A percentile compares a stretch with the other conserved stretches of the same genome.
phyloP scores from a whole-genome alignment of 2,797 vertebrate genomes.

The Enteromius anoplus region DNA sequence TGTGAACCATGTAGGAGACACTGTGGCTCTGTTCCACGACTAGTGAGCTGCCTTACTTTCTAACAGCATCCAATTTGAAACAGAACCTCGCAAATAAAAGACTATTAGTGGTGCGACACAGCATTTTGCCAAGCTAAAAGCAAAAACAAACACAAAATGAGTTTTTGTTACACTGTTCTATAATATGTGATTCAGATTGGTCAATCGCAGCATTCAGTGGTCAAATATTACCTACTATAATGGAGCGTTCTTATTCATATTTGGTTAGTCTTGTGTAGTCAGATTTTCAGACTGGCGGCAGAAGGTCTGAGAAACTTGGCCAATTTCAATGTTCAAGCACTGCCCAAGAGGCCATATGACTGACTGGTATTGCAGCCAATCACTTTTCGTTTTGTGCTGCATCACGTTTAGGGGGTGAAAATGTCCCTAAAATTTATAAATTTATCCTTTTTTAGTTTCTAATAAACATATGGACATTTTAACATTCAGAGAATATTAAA shows the following conservation, averaged over 20 bases:
- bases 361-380: neutral
- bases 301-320: neutral
- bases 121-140: neutral
- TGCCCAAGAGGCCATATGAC: neutral
- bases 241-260: neutral
- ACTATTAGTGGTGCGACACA: neutral
- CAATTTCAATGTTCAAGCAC: neutral
- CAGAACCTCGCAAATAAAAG: neutral
- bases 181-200: neutral
- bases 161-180: neutral
- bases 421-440: too few relatives aligned
- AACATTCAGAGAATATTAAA: too few relatives aligned
- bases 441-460: too few relatives aligned
- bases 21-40: conserved; percentile 1
- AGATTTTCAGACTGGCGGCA: neutral
- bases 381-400: neutral
- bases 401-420: neutral
- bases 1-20: neutral
- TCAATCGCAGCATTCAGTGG: too few relatives aligned
- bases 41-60: conserved; percentile 9
- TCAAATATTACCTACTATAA: neutral
- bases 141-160: neutral
- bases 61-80: neutral
- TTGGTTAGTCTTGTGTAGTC: neutral
- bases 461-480: too few relatives aligned